phyloP scores from a whole-genome alignment of 2,113 vertebrate genomes.

The Sinocyclocheilus grahami region DNA sequence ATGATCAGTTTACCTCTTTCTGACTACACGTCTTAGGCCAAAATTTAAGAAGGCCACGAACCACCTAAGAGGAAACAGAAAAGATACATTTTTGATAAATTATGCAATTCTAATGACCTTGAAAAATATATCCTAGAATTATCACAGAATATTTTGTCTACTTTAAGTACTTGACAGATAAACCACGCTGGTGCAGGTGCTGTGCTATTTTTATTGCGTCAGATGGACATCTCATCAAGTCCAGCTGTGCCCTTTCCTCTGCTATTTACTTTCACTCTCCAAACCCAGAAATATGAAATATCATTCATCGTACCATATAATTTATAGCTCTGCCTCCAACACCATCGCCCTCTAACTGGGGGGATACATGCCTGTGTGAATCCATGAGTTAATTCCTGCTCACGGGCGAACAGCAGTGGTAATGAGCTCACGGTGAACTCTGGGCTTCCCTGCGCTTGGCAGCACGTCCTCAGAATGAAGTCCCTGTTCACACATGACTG shows the following conservation, averaged over 20 bases:
- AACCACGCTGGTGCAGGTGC: not conserved
- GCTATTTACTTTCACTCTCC: not conserved
- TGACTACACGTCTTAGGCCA: constrained; percentile 99
- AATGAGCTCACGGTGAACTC: not conserved
- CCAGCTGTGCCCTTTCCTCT: not conserved
- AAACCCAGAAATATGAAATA: not conserved
- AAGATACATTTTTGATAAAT: not conserved
- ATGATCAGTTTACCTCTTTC: constrained; percentile 85
- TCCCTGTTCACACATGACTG: not conserved
- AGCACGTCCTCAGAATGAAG: not conserved
- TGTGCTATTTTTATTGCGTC: not conserved
- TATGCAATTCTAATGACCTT: not conserved
- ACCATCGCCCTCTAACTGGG: not conserved
- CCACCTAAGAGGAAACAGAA: constrained; percentile 78
- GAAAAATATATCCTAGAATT: no score
- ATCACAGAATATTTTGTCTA: not conserved
- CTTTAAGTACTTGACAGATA: not conserved
- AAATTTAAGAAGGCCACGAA: constrained; percentile 93
- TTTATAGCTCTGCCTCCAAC: not conserved
- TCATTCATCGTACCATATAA: not conserved
- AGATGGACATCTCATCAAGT: not conserved
- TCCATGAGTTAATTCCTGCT: not conserved
- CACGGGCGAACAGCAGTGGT: not conserved
- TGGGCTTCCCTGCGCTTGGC: not conserved
- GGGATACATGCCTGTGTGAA: not conserved